Evolutionary conservation across 2,888 invertebrate species (phyloP).

Genomic region (Temnothorax ravouxi): DNA sequence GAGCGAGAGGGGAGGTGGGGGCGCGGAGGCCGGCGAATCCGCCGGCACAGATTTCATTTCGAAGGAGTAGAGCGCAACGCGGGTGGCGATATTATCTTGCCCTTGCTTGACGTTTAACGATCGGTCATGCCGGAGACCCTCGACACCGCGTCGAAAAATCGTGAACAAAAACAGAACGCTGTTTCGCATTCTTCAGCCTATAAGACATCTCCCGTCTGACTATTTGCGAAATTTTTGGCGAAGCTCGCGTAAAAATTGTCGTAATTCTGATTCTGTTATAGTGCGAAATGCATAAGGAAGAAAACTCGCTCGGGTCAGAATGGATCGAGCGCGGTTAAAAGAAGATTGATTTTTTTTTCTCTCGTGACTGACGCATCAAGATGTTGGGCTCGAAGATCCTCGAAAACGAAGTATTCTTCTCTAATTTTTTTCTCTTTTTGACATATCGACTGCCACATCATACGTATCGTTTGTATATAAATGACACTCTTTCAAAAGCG

Average conservation of each 20-base stretch:
- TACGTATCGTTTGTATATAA: background rate
- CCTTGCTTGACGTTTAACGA: slow-evolving; percentile 52
- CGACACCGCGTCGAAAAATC: background rate
- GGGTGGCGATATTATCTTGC: slow-evolving; percentile 69
- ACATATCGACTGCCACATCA: background rate
- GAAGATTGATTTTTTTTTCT: background rate
- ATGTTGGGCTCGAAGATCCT: background rate
- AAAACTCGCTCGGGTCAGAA: too few relatives aligned
- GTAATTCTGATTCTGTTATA: too few relatives aligned
- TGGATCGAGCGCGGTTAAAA: too few relatives aligned
- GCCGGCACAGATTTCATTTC: slow-evolving; percentile 73
- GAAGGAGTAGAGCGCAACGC: slow-evolving; percentile 68
- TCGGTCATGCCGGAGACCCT: background rate
- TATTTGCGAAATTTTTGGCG: too few relatives aligned
- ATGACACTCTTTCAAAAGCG: background rate
- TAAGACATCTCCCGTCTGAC: too few relatives aligned
- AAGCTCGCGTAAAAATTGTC: too few relatives aligned
- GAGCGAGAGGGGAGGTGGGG: slow-evolving; percentile 25
- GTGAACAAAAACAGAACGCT: background rate
- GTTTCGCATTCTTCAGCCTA: too few relatives aligned
- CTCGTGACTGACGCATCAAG: background rate
- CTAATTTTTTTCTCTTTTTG: background rate
- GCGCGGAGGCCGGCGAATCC: slow-evolving; percentile 46
- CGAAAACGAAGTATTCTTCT: background rate
- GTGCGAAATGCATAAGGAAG: too few relatives aligned